These are phyloP conservation scores for Hiodon tergisus DNA, from an alignment of 2,113 vertebrate species.

Conservation along the genomic window DNA sequence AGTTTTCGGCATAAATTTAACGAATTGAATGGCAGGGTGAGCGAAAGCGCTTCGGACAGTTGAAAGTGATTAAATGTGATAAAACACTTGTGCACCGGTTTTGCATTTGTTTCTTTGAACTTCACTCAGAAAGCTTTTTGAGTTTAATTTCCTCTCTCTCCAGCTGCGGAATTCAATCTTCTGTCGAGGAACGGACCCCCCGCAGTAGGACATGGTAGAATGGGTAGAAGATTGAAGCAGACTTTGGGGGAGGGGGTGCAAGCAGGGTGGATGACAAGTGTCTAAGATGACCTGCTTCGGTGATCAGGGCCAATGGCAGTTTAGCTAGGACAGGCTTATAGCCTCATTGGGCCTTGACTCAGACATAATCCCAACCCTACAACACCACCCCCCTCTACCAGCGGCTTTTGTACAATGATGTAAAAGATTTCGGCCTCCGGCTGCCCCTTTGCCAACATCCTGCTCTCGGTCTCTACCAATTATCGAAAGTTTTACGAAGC, in stretches of 20 bases:
- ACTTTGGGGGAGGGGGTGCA: neutral
- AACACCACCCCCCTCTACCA: neutral
- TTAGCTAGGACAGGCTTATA: constrained; percentile 42
- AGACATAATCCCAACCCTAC: constrained; percentile 34
- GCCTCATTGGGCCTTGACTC: constrained; percentile 34
- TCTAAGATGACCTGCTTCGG: neutral
- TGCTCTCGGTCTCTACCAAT: constrained; percentile 36
- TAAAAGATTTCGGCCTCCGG: constrained; percentile 35
- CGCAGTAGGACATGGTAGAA: neutral
- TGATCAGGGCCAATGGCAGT: neutral
- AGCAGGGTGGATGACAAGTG: neutral
- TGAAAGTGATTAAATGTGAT: neutral
- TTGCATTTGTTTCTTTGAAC: constrained; percentile 26
- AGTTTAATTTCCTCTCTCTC: constrained; percentile 10
- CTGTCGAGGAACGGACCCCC: neutral
- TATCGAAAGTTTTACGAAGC: constrained; percentile 56
- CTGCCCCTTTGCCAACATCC: constrained; percentile 31
- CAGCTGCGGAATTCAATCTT: constrained; percentile 14
- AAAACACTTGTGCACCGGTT: constrained; percentile 7
- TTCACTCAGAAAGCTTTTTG: constrained; percentile 17
- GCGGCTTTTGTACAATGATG: constrained; percentile 20
- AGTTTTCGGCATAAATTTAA: constrained; percentile 37
- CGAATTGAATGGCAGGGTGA: constrained; percentile 21
- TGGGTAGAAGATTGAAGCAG: constrained; percentile 10
- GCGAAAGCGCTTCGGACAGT: constrained; percentile 8